Conservation (phyloP, 2,888 invertebrate genomes). For the Antheraea yamamai region DNA sequence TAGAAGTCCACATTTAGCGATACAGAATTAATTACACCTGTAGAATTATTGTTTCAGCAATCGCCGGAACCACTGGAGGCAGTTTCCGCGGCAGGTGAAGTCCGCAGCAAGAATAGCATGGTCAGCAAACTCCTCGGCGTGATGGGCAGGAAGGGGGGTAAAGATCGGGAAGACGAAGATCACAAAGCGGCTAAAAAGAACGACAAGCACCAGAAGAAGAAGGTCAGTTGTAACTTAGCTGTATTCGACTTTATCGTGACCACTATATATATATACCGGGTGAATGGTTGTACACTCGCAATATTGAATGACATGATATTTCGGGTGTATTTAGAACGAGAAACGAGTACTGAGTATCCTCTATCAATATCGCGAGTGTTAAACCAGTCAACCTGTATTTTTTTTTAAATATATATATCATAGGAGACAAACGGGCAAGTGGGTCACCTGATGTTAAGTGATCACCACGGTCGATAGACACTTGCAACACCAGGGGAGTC, state of each 20-base stretch:
- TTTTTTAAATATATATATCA: too few species aligned
- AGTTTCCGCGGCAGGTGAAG: constrained; percentile 33
- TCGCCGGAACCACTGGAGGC: constrained; percentile 54
- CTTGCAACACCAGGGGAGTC: too few species aligned
- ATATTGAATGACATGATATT: too few species aligned
- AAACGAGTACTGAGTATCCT: too few species aligned
- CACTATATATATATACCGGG: neutral
- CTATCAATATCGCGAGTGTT: too few species aligned
- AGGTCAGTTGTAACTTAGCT: constrained; percentile 45
- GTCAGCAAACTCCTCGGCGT: constrained; percentile 76
- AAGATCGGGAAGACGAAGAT: constrained; percentile 61
- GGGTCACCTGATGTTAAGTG: too few species aligned
- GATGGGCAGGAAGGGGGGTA: constrained; percentile 63
- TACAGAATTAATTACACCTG: neutral
- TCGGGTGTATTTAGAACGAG: too few species aligned
- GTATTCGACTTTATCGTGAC: neutral
- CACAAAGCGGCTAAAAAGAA: constrained; percentile 45
- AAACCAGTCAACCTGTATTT: too few species aligned
- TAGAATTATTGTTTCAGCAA: constrained; percentile 35
- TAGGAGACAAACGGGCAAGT: too few species aligned
- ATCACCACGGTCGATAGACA: too few species aligned
- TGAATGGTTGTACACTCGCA: too few species aligned
- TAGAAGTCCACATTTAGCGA: neutral
- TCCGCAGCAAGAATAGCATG: constrained; percentile 63
- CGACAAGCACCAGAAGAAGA: constrained; percentile 66